A percentile compares a stretch with the other conserved stretches of the same genome.
Evolutionary conservation across 1,140 invertebrate species (phyloP).

Genomic region (Aethina tumida): DNA sequence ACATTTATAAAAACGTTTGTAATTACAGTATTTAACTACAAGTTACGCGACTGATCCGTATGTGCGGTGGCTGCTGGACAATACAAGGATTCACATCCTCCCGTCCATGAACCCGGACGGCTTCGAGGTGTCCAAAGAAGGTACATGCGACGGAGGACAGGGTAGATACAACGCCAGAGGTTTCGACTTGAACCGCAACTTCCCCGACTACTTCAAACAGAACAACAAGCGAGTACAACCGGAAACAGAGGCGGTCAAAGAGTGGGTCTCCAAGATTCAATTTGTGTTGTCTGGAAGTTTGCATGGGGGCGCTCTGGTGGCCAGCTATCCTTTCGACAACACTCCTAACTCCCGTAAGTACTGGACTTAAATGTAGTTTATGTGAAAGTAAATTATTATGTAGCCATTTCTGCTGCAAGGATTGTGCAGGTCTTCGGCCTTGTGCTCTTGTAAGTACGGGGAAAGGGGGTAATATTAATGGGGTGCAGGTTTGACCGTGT

Average conservation of each 20-base stretch:
- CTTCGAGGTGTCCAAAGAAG: constrained; percentile 77
- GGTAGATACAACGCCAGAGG: constrained; percentile 82
- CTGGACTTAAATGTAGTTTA: constrained; percentile 7
- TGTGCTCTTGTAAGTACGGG: constrained; percentile 62
- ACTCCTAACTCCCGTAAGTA: constrained; percentile 82
- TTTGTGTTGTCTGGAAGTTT: constrained; percentile 86
- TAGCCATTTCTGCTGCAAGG: constrained; percentile 43
- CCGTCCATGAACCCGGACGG: constrained; percentile 91
- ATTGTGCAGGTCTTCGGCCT: constrained; percentile 70
- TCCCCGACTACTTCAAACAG: constrained; percentile 85
- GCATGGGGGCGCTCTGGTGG: constrained; percentile 85
- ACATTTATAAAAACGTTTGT: no score
- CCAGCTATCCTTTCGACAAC: constrained; percentile 88
- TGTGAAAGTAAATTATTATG: constrained; percentile 20
- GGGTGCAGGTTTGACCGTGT: no score
- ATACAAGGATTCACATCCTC: constrained; percentile 84
- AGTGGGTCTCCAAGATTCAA: constrained; percentile 85
- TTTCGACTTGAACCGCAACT: constrained; percentile 85
- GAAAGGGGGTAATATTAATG: constrained; percentile 13
- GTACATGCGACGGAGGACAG: constrained; percentile 73
- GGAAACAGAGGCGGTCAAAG: constrained; percentile 90
- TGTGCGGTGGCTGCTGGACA: constrained; percentile 77
- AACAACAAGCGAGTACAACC: constrained; percentile 79
- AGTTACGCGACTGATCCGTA: constrained; percentile 71
- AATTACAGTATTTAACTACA: constrained; percentile 65